Evolutionary conservation across 2,797 vertebrate species (phyloP).

Genomic region (Poliocrania exsul): DNA sequence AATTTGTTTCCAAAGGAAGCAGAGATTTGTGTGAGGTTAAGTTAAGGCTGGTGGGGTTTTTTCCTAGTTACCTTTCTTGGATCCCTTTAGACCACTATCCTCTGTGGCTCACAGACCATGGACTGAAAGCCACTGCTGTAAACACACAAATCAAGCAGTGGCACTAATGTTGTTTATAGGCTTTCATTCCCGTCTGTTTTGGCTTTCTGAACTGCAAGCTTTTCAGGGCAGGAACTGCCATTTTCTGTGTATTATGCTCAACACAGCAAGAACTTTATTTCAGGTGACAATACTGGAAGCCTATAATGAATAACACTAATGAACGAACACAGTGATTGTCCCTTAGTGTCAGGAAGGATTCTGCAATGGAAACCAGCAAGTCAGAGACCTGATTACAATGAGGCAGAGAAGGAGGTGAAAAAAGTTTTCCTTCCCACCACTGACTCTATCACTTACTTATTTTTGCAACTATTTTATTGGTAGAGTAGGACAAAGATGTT

Average conservation of each 20-base stretch:
- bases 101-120: background rate
- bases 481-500: background rate
- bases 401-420: background rate
- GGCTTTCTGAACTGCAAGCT: background rate
- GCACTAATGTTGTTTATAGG: background rate
- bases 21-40: background rate
- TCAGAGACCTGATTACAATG: background rate
- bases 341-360: background rate
- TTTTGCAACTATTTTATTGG: background rate
- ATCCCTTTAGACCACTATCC: background rate
- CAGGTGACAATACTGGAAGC: background rate
- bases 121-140: background rate
- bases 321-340: background rate
- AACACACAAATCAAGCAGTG: background rate
- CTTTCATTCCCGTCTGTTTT: background rate
- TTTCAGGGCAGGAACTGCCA: background rate
- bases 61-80: background rate
- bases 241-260: background rate
- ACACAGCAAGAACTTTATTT: background rate
- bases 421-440: background rate
- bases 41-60: background rate
- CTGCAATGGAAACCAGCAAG: background rate
- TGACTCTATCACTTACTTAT: background rate
- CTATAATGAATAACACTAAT: background rate
- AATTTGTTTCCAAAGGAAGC: background rate